These are phyloP conservation scores for Coilia nasus DNA, from an alignment of 2,797 vertebrate genomes.

Conservation along the genomic window DNA sequence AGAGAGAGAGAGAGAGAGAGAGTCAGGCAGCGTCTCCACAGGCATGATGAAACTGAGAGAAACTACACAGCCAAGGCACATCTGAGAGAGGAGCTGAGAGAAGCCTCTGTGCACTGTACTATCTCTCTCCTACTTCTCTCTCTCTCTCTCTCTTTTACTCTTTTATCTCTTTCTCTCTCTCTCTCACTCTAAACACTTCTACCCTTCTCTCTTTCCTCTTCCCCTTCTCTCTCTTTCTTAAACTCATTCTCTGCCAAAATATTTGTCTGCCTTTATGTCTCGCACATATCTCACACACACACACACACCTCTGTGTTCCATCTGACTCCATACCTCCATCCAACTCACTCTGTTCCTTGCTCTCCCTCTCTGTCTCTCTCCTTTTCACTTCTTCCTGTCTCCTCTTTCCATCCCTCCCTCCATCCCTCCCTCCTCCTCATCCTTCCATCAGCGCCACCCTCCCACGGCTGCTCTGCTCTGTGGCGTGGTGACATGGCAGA, in stretches of 20 bases:
- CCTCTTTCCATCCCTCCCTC: neutral
- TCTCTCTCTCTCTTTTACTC: neutral
- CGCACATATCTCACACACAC: too few relatives aligned
- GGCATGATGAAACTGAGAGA: conserved; percentile 15
- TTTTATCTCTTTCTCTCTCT: conserved; percentile 40
- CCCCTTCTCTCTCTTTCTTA: neutral
- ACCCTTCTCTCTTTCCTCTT: too few relatives aligned
- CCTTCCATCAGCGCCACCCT: conserved; percentile 39
- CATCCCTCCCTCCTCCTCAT: neutral
- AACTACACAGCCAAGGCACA: neutral
- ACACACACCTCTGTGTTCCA: too few relatives aligned
- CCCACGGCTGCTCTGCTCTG: conserved; percentile 13
- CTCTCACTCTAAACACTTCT: conserved; percentile 22
- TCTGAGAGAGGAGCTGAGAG: conserved; percentile 24
- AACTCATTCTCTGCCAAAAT: neutral
- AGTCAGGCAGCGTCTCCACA: neutral
- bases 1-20: neutral
- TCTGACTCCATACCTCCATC: conserved; percentile 39
- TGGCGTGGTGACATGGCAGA: conserved; percentile 38
- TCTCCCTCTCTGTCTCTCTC: conserved; percentile 20
- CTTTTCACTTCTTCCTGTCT: neutral
- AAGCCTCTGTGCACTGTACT: conserved; percentile 4
- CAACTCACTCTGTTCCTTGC: conserved; percentile 28
- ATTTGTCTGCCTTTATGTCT: neutral
- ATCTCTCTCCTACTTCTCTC: neutral